Evolutionary conservation across 2,797 vertebrate species (phyloP).

Genomic region (Pteronotus mesoamericanus): DNA sequence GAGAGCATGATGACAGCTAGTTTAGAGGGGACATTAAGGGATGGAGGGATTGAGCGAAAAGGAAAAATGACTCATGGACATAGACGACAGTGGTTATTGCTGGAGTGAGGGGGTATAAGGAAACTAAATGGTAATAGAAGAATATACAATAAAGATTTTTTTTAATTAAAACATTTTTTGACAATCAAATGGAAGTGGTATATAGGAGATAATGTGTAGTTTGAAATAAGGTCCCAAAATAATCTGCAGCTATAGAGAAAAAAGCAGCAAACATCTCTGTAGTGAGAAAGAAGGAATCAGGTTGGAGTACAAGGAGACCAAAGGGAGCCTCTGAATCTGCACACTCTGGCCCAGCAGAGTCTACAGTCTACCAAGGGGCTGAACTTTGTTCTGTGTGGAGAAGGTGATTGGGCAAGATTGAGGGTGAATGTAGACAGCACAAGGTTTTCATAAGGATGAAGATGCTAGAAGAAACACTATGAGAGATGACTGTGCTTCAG

Average conservation of each 20-base stretch:
- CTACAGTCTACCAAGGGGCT: accelerated
- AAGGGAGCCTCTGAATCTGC: background rate
- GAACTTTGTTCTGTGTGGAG: background rate
- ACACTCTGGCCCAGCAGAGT: background rate
- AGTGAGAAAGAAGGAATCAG: background rate
- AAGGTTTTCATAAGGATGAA: background rate
- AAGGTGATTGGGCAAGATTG: background rate
- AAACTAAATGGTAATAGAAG: background rate
- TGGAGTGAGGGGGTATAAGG: background rate
- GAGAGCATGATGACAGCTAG: too few relatives aligned
- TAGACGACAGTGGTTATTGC: background rate
- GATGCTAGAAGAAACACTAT: background rate
- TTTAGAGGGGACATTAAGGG: too few relatives aligned
- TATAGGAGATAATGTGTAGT: background rate
- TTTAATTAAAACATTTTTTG: background rate
- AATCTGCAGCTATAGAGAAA: background rate
- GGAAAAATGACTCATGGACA: too few relatives aligned
- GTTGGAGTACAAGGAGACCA: background rate
- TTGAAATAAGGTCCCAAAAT: background rate
- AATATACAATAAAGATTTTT: background rate
- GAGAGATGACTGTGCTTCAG: background rate
- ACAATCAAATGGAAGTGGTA: background rate
- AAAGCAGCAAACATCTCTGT: background rate
- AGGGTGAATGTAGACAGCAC: background rate
- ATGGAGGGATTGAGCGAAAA: too few relatives aligned